Conservation (phyloP, 2,797 vertebrate genomes). For the Sebastes hopkinsi region DNA sequence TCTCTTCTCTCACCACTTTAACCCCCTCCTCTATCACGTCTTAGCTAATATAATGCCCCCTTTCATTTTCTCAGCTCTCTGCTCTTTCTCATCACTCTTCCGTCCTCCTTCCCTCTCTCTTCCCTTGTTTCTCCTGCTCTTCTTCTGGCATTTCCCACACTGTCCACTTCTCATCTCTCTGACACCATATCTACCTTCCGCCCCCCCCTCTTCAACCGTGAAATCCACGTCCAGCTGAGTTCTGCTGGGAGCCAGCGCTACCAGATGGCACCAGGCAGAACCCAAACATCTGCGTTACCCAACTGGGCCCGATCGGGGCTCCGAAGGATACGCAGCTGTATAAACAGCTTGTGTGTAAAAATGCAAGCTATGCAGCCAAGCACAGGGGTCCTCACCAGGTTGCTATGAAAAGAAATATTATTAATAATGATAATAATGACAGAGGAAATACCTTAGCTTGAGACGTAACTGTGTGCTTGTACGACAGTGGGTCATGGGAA, state of each 20-base stretch:
- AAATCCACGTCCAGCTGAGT: conserved; percentile 60
- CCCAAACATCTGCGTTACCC: conserved; percentile 68
- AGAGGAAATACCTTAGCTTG: conserved; percentile 66
- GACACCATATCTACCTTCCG: conserved; percentile 46
- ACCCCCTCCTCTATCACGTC: conserved; percentile 19
- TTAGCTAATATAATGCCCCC: not conserved
- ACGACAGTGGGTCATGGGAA: conserved; percentile 75
- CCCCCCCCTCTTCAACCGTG: conserved; percentile 41
- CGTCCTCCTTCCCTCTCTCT: not conserved
- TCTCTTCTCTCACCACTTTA: conserved; percentile 22
- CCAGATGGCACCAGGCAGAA: conserved; percentile 75
- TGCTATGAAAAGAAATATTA: conserved; percentile 67
- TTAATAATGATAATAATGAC: conserved; percentile 72
- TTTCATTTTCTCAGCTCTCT: conserved; percentile 25
- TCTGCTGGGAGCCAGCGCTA: conserved; percentile 62
- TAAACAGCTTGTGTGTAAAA: conserved; percentile 78
- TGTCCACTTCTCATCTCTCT: conserved; percentile 13
- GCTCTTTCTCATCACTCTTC: conserved; percentile 9
- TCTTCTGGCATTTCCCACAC: conserved; percentile 20
- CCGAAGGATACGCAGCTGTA: conserved; percentile 75
- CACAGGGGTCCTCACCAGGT: conserved; percentile 64
- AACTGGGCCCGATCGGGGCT: conserved; percentile 46
- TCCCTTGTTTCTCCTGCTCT: not conserved
- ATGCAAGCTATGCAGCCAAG: conserved; percentile 71
- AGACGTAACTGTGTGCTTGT: conserved; percentile 56